Evolutionary conservation across 2,888 invertebrate species (phyloP).

Genomic region (Caenorhabditis doughertyi): DNA sequence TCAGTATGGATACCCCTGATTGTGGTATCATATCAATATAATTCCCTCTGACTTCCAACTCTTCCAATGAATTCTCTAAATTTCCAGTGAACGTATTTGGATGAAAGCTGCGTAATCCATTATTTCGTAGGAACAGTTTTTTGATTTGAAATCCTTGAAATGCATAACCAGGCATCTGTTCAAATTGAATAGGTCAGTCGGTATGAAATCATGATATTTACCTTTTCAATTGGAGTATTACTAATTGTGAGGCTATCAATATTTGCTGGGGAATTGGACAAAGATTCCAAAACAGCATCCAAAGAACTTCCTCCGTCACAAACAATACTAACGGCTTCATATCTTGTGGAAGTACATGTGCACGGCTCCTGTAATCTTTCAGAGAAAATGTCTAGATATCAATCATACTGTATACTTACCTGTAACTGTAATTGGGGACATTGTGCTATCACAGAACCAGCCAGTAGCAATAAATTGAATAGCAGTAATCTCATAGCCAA

Average conservation of each 20-base stretch:
- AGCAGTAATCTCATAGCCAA: slow-evolving; percentile 17
- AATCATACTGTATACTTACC: not conserved
- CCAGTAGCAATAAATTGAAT: slow-evolving; percentile 5
- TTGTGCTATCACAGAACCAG: slow-evolving; percentile 6
- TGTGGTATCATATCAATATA: slow-evolving; percentile 72
- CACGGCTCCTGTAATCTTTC: slow-evolving; percentile 72
- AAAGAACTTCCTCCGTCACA: slow-evolving; percentile 78
- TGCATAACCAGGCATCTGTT: slow-evolving; percentile 74
- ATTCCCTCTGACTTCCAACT: slow-evolving; percentile 78
- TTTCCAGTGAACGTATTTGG: slow-evolving; percentile 75
- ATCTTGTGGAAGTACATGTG: slow-evolving; percentile 76
- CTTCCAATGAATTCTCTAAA: slow-evolving; percentile 70
- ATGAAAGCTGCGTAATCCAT: slow-evolving; percentile 75
- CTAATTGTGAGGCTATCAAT: slow-evolving; percentile 79
- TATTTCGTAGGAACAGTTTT: slow-evolving; percentile 76
- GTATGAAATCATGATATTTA: slow-evolving; percentile 12
- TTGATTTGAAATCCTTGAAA: slow-evolving; percentile 76
- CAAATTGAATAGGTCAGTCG: slow-evolving; percentile 8
- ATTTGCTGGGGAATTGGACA: slow-evolving; percentile 65
- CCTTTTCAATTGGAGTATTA: slow-evolving; percentile 77
- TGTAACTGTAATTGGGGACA: slow-evolving; percentile 8
- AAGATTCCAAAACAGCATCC: slow-evolving; percentile 69
- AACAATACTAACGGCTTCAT: slow-evolving; percentile 76
- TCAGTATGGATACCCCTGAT: slow-evolving; percentile 66
- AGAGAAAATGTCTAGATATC: not conserved